Conservation (phyloP, 2,113 vertebrate genomes). For the Ranitomeya imitator region DNA sequence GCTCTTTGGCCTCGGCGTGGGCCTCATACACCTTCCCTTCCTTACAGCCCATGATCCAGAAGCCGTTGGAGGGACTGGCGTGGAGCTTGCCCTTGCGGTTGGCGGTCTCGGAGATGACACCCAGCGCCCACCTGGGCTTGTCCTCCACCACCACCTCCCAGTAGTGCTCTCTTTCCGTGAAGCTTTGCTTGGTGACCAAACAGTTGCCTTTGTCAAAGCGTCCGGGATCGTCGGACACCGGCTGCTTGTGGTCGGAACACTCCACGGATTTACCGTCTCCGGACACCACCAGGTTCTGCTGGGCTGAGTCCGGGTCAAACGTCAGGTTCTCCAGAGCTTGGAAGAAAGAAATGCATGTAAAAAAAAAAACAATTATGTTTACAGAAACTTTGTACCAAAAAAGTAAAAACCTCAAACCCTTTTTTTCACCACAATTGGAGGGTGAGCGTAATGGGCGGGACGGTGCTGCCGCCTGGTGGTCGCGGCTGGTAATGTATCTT, state of each 20-base stretch:
- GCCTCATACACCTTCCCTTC: constrained; percentile 80
- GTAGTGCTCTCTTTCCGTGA: constrained; percentile 80
- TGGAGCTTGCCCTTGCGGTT: constrained; percentile 77
- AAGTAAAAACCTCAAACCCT: no score
- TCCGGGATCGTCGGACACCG: constrained; percentile 71
- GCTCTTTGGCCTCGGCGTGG: constrained; percentile 80
- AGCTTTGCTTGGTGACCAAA: constrained; percentile 75
- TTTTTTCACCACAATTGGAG: no score
- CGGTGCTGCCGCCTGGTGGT: not conserved
- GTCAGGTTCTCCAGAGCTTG: constrained; percentile 64
- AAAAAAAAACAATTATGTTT: not conserved
- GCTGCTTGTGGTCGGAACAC: constrained; percentile 67
- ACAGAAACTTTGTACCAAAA: not conserved
- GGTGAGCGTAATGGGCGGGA: not conserved
- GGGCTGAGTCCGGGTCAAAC: constrained; percentile 67
- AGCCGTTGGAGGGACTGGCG: constrained; percentile 71
- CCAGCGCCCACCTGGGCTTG: constrained; percentile 87
- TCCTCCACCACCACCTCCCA: constrained; percentile 85
- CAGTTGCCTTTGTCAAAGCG: constrained; percentile 87
- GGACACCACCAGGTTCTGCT: constrained; percentile 67
- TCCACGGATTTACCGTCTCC: constrained; percentile 61
- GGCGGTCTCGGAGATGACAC: constrained; percentile 79
- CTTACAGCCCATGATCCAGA: constrained; percentile 82
- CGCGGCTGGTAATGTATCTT: not conserved
- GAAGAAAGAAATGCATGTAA: not conserved